Percentiles rank a stretch among this genome's conserved stretches.
These are phyloP conservation scores for Pseudomyrmex sp. DNA, from an alignment of 1,140 invertebrate genomes.

Conservation along the genomic window DNA sequence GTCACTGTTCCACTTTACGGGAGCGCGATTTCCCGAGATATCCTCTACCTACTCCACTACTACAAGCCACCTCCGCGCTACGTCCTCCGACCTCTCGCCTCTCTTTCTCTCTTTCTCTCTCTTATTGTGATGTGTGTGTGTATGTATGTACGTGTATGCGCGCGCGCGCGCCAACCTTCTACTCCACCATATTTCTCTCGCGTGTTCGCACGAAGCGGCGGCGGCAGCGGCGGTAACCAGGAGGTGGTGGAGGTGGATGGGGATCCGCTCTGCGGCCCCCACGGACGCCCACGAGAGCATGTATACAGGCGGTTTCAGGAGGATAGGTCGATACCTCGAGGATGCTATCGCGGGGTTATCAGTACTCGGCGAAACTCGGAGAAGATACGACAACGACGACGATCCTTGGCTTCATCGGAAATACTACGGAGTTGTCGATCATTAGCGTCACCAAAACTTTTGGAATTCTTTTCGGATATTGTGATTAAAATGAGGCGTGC, in stretches of 20 bases:
- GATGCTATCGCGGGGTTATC: constrained; percentile 21
- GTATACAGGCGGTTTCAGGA: constrained; percentile 54
- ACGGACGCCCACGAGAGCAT: constrained; percentile 74
- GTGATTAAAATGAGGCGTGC: not conserved
- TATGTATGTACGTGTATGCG: no score
- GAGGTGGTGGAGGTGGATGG: constrained; percentile 64
- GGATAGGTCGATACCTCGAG: constrained; percentile 49
- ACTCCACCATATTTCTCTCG: constrained; percentile 70
- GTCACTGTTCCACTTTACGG: constrained; percentile 78
- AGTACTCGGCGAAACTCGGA: not conserved
- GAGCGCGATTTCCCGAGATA: constrained; percentile 77
- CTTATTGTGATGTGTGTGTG: constrained; percentile 54
- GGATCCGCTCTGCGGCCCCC: constrained; percentile 71
- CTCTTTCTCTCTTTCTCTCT: constrained; percentile 16
- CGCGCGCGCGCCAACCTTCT: constrained; percentile 62
- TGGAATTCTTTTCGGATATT: not conserved
- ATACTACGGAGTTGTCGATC: not conserved
- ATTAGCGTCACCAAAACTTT: no score
- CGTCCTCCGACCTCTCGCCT: constrained; percentile 46
- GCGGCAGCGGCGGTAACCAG: constrained; percentile 50
- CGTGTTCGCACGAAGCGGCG: constrained; percentile 65
- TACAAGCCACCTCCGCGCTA: constrained; percentile 64
- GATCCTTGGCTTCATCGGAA: not conserved
- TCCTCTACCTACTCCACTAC: constrained; percentile 72
- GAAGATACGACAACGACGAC: not conserved